A percentile compares a stretch with the other conserved stretches of the same genome.
Conservation (phyloP, 2,797 vertebrate genomes). For the Melanotaenia trifasciata region DNA sequence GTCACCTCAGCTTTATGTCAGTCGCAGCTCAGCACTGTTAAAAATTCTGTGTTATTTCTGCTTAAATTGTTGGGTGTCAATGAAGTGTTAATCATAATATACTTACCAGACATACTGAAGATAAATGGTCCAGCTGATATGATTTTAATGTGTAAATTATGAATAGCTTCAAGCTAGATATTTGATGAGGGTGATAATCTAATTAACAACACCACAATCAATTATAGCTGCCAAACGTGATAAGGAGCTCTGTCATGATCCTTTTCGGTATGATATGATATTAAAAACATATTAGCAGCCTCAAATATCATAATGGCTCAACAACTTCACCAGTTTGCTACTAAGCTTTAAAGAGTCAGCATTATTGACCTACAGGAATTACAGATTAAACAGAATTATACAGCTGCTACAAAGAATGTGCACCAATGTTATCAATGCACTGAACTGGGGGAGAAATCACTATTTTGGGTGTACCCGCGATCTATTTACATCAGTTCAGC, state of each 20-base stretch:
- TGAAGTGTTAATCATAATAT: background rate
- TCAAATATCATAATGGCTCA: conserved; percentile 5
- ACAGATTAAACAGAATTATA: background rate
- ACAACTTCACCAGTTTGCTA: background rate
- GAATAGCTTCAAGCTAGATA: background rate
- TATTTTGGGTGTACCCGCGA: no score
- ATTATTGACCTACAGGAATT: background rate
- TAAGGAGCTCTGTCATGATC: background rate
- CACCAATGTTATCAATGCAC: no score
- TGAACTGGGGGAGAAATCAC: no score
- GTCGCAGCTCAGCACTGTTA: background rate
- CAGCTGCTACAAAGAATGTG: background rate
- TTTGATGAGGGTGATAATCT: background rate
- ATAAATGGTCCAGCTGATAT: background rate
- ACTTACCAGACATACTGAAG: background rate
- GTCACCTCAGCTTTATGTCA: background rate
- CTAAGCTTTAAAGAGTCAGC: background rate
- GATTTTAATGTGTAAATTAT: background rate
- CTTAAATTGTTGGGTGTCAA: background rate
- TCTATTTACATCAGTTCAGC: no score
- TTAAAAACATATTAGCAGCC: background rate
- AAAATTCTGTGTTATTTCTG: background rate
- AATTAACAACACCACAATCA: background rate
- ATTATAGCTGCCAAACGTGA: conserved; percentile 1
- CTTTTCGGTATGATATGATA: background rate